A percentile compares a stretch with the other conserved stretches of the same genome.
These are phyloP conservation scores for Nasonovia ribisnigri DNA, from an alignment of 2,888 invertebrate species.

Conservation along the genomic window DNA sequence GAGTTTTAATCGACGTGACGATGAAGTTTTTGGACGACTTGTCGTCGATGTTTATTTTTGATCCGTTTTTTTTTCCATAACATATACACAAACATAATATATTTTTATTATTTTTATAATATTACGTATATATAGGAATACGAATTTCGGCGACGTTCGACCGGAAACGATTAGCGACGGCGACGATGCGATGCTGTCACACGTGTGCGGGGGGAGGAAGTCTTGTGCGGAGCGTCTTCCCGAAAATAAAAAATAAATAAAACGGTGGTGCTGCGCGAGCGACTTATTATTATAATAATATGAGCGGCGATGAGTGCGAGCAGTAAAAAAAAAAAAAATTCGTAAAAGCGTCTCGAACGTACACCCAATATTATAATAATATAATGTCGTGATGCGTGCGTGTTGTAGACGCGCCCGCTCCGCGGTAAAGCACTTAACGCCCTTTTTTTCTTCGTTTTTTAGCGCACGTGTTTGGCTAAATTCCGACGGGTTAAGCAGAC, in stretches of 20 bases:
- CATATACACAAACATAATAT: neutral
- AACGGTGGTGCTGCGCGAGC: neutral
- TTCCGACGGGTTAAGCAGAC: neutral
- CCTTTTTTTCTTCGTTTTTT: slow-evolving; percentile 23
- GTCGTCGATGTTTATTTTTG: slow-evolving; percentile 49
- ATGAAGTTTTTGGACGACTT: slow-evolving; percentile 46
- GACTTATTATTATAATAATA: neutral
- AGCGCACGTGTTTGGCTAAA: slow-evolving; percentile 50
- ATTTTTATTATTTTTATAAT: slow-evolving; percentile 4
- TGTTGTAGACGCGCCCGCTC: neutral
- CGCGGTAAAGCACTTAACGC: slow-evolving; percentile 41
- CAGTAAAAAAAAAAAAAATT: slow-evolving; percentile 25
- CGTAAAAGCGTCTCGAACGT: neutral
- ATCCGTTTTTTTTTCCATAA: slow-evolving; percentile 31
- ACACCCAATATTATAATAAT: too few species aligned
- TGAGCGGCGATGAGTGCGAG: neutral
- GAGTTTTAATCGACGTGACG: slow-evolving; percentile 34
- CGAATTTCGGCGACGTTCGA: slow-evolving; percentile 51
- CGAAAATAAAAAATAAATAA: slow-evolving; percentile 34
- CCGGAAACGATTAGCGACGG: slow-evolving; percentile 63
- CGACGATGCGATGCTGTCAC: slow-evolving; percentile 56
- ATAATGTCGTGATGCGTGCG: too few species aligned
- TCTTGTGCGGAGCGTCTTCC: slow-evolving; percentile 38
- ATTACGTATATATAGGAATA: neutral
- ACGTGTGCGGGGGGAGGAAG: slow-evolving; percentile 37